These are phyloP conservation scores for Bufotes viridis DNA, from an alignment of 2,797 vertebrate genomes.

Conservation along the genomic window DNA sequence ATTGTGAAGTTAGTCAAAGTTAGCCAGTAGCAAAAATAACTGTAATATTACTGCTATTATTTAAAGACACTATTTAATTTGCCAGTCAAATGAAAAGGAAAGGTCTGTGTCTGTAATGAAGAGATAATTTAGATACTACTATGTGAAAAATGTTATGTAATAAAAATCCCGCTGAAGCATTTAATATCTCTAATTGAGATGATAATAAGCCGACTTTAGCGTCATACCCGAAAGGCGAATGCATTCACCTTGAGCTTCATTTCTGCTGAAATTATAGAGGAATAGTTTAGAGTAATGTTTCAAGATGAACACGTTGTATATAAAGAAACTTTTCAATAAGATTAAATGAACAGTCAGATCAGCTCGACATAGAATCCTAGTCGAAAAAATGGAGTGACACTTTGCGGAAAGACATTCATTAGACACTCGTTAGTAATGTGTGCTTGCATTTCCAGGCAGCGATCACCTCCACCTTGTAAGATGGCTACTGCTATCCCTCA, in stretches of 20 bases:
- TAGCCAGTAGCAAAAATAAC: not conserved
- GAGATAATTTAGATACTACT: conserved; percentile 31
- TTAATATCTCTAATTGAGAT: conserved; percentile 45
- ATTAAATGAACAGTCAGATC: not conserved
- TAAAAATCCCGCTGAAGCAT: conserved; percentile 38
- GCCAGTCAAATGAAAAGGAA: conserved; percentile 30
- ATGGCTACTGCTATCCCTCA: too few species aligned
- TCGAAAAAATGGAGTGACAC: not conserved
- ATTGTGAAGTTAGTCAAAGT: not conserved
- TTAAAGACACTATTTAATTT: conserved; percentile 30
- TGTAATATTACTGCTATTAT: not conserved
- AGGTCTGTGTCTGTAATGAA: conserved; percentile 28
- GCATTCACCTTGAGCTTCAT: conserved; percentile 25
- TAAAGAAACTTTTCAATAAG: not conserved
- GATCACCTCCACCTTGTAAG: too few species aligned
- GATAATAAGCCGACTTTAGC: conserved; percentile 38
- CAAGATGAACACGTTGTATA: not conserved
- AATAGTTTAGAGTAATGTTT: conserved; percentile 11
- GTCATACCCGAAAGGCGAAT: conserved; percentile 40
- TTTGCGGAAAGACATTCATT: not conserved
- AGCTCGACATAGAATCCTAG: not conserved
- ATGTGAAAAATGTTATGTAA: conserved; percentile 13
- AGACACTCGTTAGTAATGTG: not conserved
- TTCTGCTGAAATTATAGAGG: not conserved
- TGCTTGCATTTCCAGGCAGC: too few species aligned